A percentile compares a stretch with the other conserved stretches of the same genome.
Evolutionary conservation across 1,140 invertebrate species (phyloP).

Genomic region (Wiebesia pumilae): DNA sequence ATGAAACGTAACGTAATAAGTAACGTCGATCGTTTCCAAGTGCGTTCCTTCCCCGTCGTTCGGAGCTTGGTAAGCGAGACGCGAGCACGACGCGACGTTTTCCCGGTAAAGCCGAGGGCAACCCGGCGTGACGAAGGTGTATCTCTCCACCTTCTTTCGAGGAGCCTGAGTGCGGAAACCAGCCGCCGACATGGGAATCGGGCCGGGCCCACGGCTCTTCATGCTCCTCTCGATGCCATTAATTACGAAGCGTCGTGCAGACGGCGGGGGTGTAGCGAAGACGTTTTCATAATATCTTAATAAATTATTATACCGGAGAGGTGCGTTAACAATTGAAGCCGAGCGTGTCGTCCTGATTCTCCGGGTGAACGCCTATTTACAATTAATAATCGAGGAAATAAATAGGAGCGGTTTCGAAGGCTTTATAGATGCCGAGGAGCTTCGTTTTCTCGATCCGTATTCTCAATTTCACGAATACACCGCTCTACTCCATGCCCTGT

Average conservation of each 20-base stretch:
- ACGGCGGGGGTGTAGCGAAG: neutral
- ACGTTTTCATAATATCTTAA: neutral
- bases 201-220: conserved; percentile 48
- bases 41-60: neutral
- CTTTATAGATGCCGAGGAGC: neutral
- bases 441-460: no score
- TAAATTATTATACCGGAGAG: neutral
- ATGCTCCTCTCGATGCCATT: conserved; percentile 47
- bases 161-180: conserved; percentile 56
- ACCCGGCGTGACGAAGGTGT: conserved; percentile 68
- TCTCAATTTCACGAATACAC: no score
- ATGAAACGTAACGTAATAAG: neutral
- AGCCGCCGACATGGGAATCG: conserved; percentile 65
- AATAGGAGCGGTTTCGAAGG: neutral
- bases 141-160: conserved; percentile 18
- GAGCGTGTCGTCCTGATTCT: no score
- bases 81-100: conserved; percentile 5
- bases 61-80: neutral
- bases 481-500: no score
- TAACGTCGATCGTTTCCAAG: neutral
- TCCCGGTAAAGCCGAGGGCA: conserved; percentile 49
- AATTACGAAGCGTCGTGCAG: conserved; percentile 44
- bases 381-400: neutral
- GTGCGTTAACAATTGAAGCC: neutral
- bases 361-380: no score